A percentile compares a stretch with the other conserved stretches of the same genome.
These are phyloP conservation scores for Hyaena hyaena DNA, from an alignment of 2,113 vertebrate species.

Conservation along the genomic window DNA sequence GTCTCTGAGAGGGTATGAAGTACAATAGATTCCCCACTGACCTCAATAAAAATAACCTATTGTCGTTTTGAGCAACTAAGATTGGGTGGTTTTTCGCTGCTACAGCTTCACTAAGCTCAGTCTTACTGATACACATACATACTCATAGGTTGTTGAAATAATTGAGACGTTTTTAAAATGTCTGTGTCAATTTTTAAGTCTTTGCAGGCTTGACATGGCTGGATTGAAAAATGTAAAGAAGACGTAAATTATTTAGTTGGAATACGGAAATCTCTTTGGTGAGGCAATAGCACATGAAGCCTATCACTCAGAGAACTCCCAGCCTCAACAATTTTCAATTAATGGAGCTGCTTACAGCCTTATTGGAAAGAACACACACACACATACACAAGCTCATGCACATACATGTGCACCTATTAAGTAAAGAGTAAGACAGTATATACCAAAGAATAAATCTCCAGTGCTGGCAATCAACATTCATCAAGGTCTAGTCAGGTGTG, in stretches of 20 bases:
- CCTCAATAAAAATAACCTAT: background rate
- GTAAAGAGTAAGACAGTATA: background rate
- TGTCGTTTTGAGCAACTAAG: background rate
- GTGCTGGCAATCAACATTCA: background rate
- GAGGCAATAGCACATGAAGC: background rate
- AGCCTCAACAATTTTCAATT: background rate
- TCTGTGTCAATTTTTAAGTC: constrained; percentile 2
- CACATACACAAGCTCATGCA: too few relatives aligned
- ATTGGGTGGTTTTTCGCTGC: background rate
- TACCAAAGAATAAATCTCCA: background rate
- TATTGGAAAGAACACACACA: background rate
- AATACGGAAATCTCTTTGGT: background rate
- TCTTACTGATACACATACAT: background rate
- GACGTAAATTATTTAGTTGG: background rate
- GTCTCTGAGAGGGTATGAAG: background rate
- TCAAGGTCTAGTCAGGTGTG: background rate
- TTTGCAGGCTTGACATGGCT: background rate
- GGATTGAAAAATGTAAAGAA: background rate
- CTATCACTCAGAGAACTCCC: background rate
- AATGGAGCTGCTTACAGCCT: background rate
- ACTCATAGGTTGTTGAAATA: background rate
- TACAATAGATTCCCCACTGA: background rate
- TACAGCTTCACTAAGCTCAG: background rate
- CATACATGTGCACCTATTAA: background rate
- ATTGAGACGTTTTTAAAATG: background rate